Evolutionary conservation across 2,797 vertebrate species (phyloP), one percentile per base, ranked within the genome.

Genomic region (Thunnus albacares): DNA sequence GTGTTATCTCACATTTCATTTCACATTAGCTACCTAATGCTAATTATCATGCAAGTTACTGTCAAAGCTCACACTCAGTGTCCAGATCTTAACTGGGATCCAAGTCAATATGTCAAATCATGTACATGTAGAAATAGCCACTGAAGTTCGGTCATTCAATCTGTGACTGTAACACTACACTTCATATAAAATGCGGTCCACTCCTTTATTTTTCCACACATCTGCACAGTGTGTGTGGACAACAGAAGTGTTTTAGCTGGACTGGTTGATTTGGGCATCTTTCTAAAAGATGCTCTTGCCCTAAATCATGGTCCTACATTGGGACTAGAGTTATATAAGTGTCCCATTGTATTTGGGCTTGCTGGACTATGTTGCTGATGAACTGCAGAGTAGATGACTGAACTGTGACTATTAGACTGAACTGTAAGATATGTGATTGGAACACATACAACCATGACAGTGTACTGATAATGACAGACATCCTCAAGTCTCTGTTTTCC

Each of bases 401-500:
- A 77, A 45, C 58, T 18, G 26, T 62, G 63, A 59, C 59, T 71
- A 26, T 67, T 33, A 11, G 28, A 72, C n/a, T 62, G 30, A 75
- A 70, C 51, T 77, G 71, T 61, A 71, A 18, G n/a, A 64, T 80
- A 55, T 71, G 18, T 10, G 18, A n/a, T 51, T 51, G 47, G 43
- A 71, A 90, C 61, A 79, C 13, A 22, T 75, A 64, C 45, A 77
- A 64, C 57, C 53, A 71, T 77, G 65, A 74, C 77, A 52, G 77
- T 84, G 75, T 82, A 72, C 74, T 56, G 58, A 82, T 71, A 41
- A 71, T 66, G 60, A 75, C 76, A 72, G 74, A 82, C 81, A 63
- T 84, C 60, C 60, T 66, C 43, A 84, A 47, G 41, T 84, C 70
- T 87, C 64, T 90, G 90, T 90, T 90, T 87, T 81, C 53, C 72